Evolutionary conservation across 1,140 invertebrate genomes (phyloP).

Genomic region (Stegodyphus mimosarum): DNA sequence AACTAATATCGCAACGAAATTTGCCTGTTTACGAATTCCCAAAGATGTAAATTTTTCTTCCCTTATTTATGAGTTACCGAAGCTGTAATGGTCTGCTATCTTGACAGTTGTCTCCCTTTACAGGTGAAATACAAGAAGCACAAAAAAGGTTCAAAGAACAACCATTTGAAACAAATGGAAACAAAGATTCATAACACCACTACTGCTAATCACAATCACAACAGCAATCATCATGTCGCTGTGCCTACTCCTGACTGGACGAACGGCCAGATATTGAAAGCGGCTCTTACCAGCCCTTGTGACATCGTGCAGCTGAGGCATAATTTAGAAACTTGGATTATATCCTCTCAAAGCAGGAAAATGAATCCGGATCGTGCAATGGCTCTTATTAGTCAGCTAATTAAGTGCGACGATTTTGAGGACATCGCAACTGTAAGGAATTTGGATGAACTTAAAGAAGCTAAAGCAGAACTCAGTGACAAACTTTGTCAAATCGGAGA

Average conservation of each 20-base stretch:
- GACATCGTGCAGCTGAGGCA: slow-evolving; percentile 90
- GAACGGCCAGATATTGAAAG: slow-evolving; percentile 88
- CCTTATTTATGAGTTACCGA: too few relatives aligned
- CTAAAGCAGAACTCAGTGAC: slow-evolving; percentile 37
- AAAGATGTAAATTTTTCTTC: too few relatives aligned
- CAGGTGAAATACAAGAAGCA: slow-evolving; percentile 98
- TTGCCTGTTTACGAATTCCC: too few relatives aligned
- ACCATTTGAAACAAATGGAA: slow-evolving; percentile 52
- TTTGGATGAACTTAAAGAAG: slow-evolving; percentile 52
- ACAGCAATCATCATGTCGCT: background rate
- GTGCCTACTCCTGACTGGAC: slow-evolving; percentile 14
- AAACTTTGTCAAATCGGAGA: slow-evolving; percentile 58
- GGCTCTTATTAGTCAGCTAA: slow-evolving; percentile 70
- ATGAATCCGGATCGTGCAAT: slow-evolving; percentile 53
- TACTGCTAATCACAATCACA: background rate
- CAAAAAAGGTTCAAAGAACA: slow-evolving; percentile 79
- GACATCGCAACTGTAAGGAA: slow-evolving; percentile 87
- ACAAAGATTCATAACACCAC: background rate
- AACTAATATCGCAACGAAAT: too few relatives aligned
- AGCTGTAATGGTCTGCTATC: too few relatives aligned
- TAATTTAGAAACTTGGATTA: slow-evolving; percentile 75
- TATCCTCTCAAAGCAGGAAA: slow-evolving; percentile 82
- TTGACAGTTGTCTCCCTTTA: slow-evolving; percentile 11
- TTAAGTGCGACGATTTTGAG: slow-evolving; percentile 95
- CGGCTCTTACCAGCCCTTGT: slow-evolving; percentile 88